Percentiles rank a stretch among this genome's conserved stretches.
Evolutionary conservation across 2,888 invertebrate species (phyloP).

Genomic region (Isoperla grammatica): DNA sequence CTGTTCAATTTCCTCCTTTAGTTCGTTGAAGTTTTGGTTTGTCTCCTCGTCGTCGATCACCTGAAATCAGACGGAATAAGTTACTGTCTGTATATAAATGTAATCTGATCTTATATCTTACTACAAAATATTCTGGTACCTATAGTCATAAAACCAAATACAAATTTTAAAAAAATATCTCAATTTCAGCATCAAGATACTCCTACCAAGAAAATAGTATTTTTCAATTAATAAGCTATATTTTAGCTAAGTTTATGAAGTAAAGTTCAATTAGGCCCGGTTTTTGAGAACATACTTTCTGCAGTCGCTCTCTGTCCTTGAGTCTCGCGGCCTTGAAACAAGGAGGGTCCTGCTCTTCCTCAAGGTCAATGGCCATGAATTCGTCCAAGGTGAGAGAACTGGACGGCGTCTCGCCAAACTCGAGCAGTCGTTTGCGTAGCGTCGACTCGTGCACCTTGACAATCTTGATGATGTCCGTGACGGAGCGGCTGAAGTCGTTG

Average conservation of each 20-base stretch:
- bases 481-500: conserved; percentile 83
- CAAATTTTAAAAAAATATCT: background rate
- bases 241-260: background rate
- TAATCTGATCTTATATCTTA: too few relatives aligned
- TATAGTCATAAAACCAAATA: conserved; percentile 18
- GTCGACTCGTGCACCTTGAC: conserved; percentile 95
- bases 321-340: conserved; percentile 87
- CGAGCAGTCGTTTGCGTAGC: conserved; percentile 78
- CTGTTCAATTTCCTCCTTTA: conserved; percentile 82
- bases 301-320: conserved; percentile 78
- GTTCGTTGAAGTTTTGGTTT: conserved; percentile 56
- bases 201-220: background rate
- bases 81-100: too few relatives aligned
- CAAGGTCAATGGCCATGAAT: conserved; percentile 93
- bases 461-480: conserved; percentile 84
- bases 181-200: too few relatives aligned
- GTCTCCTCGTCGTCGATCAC: conserved; percentile 49
- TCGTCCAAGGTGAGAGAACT: conserved; percentile 92
- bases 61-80: conserved; percentile 39
- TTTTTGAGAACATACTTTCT: conserved; percentile 53
- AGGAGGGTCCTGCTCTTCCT: conserved; percentile 94
- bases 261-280: background rate
- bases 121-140: too few relatives aligned
- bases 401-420: conserved; percentile 96
- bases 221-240: background rate